Base-by-base conservation (phyloP, 1,140 invertebrate genomes). In the Cecropterus lyciades region DNA sequence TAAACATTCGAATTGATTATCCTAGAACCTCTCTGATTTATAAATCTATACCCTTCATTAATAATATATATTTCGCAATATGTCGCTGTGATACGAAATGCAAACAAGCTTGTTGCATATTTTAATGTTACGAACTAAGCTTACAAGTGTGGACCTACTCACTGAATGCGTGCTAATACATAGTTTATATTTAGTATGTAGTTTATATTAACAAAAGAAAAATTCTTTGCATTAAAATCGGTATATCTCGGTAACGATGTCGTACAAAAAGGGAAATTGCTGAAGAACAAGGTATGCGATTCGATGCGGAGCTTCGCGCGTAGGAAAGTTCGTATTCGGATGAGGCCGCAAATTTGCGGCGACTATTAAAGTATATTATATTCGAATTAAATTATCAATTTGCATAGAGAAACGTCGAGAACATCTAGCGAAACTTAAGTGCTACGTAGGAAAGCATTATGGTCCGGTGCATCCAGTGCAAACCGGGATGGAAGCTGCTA, bases 301-400 rank as follows among this genome's bases (percentile, higher is more conserved):
- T 46, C 42, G 42, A 59, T 27, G 20, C 43, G 46, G 43, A 67
- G 63, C 60, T 74, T 74, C 67, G 40, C 64, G 56, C 48, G 20
- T 45, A 72, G 43, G 59, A 75, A 75, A 75, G 69, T 62, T 65
- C 11, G n/a, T 46, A 45, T 13, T 59, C 27, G 57, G 57, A 51
- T 62, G 43, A 55, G 9, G 46, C 65, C 65, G 45, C 57, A 72
- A 43, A 67, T 57, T 67, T 76, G 74, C 43, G 71, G 74, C 65
- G 42, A 43, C 52, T 30, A 20, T 20, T 24, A 59, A 53, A 45
- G 17, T 46, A 55, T 53, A 30, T 30, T 42, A 27, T 49, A 27
- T 55, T n/a, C 30, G 46, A 56, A 9, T 46, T 3, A 10, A 9
- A 24, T 55, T 40, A 43, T 11, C 8, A 33, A 43, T 10, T 43